Evolutionary conservation across 2,797 vertebrate genomes (phyloP).

Genomic region (Leucoraja ocellata): DNA sequence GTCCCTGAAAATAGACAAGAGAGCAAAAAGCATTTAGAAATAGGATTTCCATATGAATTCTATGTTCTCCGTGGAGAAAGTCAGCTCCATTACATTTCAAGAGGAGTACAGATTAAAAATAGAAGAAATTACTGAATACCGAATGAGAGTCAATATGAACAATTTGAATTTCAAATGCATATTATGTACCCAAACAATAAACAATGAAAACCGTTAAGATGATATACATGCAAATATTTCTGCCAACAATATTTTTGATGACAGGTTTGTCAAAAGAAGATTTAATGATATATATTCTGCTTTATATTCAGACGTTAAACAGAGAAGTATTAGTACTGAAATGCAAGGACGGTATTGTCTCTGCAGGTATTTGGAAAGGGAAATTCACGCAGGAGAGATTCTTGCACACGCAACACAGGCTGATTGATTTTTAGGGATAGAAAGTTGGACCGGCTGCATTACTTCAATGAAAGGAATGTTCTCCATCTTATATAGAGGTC

Average conservation of each 20-base stretch:
- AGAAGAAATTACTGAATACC: slow-evolving; percentile 7
- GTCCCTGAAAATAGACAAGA: neutral
- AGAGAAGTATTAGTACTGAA: neutral
- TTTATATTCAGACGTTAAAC: slow-evolving; percentile 22
- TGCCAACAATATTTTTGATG: slow-evolving; percentile 14
- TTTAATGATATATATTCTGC: slow-evolving; percentile 27
- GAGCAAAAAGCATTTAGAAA: neutral
- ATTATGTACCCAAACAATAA: slow-evolving; percentile 30
- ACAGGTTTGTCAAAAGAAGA: slow-evolving; percentile 11
- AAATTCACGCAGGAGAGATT: neutral
- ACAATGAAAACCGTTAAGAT: slow-evolving; percentile 15
- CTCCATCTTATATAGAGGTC: too few relatives aligned
- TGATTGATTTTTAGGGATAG: neutral
- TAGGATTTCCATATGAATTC: neutral
- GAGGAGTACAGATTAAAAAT: slow-evolving; percentile 1
- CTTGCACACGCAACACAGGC: neutral
- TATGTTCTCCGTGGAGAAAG: neutral
- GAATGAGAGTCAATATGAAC: slow-evolving; percentile 16
- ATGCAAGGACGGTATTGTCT: neutral
- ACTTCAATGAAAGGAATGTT: neutral
- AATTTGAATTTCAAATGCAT: slow-evolving; percentile 33
- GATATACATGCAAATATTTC: slow-evolving; percentile 35
- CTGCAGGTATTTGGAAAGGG: neutral
- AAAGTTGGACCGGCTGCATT: too few relatives aligned
- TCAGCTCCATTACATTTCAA: neutral